Conservation (phyloP, 2,888 invertebrate genomes). For the Clunio marinus region DNA sequence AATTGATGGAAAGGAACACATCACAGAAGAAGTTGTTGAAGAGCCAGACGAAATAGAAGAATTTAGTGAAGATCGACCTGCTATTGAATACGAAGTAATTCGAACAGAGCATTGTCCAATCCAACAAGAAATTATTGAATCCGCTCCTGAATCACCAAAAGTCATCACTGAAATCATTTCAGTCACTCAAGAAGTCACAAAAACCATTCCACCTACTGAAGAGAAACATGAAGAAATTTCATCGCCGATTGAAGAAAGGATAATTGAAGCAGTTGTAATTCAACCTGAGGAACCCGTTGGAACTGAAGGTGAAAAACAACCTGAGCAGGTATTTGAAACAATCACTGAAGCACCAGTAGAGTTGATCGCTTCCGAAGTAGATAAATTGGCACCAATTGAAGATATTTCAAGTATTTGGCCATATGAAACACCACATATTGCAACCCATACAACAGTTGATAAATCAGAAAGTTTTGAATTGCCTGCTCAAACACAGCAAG, state of each 20-base stretch:
- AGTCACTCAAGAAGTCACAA: too few relatives aligned
- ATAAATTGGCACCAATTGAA: slow-evolving; percentile 41
- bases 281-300: slow-evolving; percentile 53
- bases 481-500: slow-evolving; percentile 39
- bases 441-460: slow-evolving; percentile 39
- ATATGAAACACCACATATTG: slow-evolving; percentile 45
- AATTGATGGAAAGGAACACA: slow-evolving; percentile 77
- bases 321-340: slow-evolving; percentile 51
- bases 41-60: slow-evolving; percentile 76
- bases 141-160: slow-evolving; percentile 42
- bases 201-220: too few relatives aligned
- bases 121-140: slow-evolving; percentile 45
- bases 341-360: slow-evolving; percentile 50
- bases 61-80: slow-evolving; percentile 66
- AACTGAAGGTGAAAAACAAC: slow-evolving; percentile 32
- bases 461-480: slow-evolving; percentile 40
- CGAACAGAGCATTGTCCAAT: too few relatives aligned
- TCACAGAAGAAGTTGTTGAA: slow-evolving; percentile 77
- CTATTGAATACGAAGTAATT: slow-evolving; percentile 64
- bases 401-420: slow-evolving; percentile 51
- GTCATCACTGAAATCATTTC: slow-evolving; percentile 43
- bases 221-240: too few relatives aligned
- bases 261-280: slow-evolving; percentile 34
- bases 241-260: slow-evolving; percentile 41
- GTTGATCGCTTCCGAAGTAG: slow-evolving; percentile 44